phyloP scores from a whole-genome alignment of 2,113 vertebrate species.

The Tachysurus fulvidraco region DNA sequence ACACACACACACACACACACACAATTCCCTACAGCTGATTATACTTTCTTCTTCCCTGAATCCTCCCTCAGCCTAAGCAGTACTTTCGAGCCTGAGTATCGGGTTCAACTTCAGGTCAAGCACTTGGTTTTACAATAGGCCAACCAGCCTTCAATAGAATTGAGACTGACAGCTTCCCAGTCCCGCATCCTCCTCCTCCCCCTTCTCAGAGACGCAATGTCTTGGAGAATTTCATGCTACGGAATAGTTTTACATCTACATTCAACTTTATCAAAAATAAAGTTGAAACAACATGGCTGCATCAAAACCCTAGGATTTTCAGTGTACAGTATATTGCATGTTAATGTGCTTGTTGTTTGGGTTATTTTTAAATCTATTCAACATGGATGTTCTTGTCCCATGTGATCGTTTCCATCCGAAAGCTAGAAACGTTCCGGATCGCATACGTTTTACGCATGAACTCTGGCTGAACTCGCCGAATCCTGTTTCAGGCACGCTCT shows the following conservation, averaged over 20 bases:
- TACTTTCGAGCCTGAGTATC: conserved; percentile 93
- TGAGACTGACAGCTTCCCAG: conserved; percentile 71
- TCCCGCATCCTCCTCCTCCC: no score
- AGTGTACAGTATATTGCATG: background rate
- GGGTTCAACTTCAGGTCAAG: conserved; percentile 99
- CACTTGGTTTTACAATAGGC: conserved; percentile 88
- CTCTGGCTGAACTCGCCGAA: conserved; percentile 87
- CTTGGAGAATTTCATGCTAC: background rate
- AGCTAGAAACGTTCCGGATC: conserved; percentile 54
- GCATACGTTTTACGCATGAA: conserved; percentile 84
- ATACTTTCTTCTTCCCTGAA: conserved; percentile 48
- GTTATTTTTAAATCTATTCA: background rate
- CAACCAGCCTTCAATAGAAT: conserved; percentile 97
- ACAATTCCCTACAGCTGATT: background rate
- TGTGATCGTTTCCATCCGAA: conserved; percentile 26
- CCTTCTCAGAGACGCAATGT: background rate
- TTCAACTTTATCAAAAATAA: background rate
- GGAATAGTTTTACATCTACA: background rate
- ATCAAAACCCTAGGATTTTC: background rate
- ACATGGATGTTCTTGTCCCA: background rate
- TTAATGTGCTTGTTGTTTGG: background rate
- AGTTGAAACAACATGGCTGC: background rate
- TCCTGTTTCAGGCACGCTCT: conserved; percentile 80
- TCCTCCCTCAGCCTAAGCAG: conserved; percentile 73
- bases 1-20: conserved; percentile 3